Conservation (phyloP, 1,140 invertebrate genomes). For the Sycobia sp. region DNA sequence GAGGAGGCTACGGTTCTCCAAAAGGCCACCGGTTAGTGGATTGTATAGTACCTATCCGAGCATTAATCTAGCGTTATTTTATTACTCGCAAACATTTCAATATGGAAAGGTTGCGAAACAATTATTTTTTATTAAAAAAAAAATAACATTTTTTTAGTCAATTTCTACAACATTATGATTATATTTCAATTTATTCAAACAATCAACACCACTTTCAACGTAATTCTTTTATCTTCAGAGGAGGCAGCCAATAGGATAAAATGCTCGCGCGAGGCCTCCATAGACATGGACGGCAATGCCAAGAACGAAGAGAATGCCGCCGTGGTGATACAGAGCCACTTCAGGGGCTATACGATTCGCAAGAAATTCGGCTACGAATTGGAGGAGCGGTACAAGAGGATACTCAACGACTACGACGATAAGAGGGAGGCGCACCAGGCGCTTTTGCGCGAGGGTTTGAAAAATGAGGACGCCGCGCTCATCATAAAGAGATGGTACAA, state of each 20-base stretch:
- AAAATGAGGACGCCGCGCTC: conserved; percentile 59
- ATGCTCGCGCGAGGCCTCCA: conserved; percentile 1
- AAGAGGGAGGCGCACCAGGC: conserved; percentile 55
- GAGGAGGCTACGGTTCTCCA: conserved; percentile 38
- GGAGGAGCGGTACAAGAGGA: conserved; percentile 59
- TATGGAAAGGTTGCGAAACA: too few species aligned
- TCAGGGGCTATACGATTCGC: conserved; percentile 69
- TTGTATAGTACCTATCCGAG: too few species aligned
- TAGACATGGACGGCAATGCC: background rate
- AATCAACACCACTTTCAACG: too few species aligned
- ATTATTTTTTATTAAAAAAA: too few species aligned
- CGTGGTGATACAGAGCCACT: conserved; percentile 71
- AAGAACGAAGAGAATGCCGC: conserved; percentile 65
- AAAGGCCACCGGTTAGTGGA: conserved; percentile 39
- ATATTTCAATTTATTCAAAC: too few species aligned
- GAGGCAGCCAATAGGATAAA: conserved; percentile 17
- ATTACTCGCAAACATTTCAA: too few species aligned
- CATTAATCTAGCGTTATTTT: too few species aligned
- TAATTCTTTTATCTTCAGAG: too few species aligned
- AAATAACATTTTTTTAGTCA: too few species aligned
- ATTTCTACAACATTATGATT: too few species aligned
- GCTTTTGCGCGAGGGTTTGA: conserved; percentile 57
- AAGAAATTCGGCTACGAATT: conserved; percentile 67
- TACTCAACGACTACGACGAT: conserved; percentile 55
- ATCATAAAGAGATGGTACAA: conserved; percentile 60